Percentiles rank a stretch among this genome's conserved stretches.
Evolutionary conservation across 1,140 invertebrate species (phyloP).

Genomic region (Pissodes strobi): DNA sequence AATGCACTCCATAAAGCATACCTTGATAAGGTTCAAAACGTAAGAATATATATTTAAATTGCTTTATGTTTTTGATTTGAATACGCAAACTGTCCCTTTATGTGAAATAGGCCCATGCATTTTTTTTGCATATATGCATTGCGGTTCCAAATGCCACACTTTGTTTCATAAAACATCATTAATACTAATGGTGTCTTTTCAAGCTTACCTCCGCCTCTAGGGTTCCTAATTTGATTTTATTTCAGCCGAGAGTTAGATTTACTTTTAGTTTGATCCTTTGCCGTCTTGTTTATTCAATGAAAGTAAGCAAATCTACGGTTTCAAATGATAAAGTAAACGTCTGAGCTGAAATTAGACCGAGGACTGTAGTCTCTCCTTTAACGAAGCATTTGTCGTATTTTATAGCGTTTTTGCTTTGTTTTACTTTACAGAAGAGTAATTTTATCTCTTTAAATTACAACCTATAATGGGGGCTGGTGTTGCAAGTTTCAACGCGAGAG

Average conservation of each 20-base stretch:
- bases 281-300: slow-evolving; percentile 18
- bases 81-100: no score
- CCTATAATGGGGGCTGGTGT: slow-evolving; percentile 1
- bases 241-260: slow-evolving; percentile 2
- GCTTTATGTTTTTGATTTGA: no score
- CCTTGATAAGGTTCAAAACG: no score
- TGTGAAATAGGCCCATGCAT: no score
- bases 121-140: no score
- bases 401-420: slow-evolving; percentile 6
- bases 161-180: no score
- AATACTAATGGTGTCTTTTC: no score
- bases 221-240: not conserved
- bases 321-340: slow-evolving; percentile 21
- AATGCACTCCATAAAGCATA: no score
- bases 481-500: not conserved
- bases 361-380: slow-evolving; percentile 13
- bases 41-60: no score
- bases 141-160: no score
- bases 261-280: slow-evolving; percentile 16
- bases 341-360: not conserved
- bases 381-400: slow-evolving; percentile 24
- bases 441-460: slow-evolving; percentile 25
- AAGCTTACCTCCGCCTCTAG: not conserved
- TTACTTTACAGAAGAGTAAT: slow-evolving; percentile 19
- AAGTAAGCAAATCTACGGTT: slow-evolving; percentile 23